Percentiles rank a stretch among this genome's conserved stretches.
Conservation (phyloP, 2,113 vertebrate genomes). For the Cheirogaleus medius region DNA sequence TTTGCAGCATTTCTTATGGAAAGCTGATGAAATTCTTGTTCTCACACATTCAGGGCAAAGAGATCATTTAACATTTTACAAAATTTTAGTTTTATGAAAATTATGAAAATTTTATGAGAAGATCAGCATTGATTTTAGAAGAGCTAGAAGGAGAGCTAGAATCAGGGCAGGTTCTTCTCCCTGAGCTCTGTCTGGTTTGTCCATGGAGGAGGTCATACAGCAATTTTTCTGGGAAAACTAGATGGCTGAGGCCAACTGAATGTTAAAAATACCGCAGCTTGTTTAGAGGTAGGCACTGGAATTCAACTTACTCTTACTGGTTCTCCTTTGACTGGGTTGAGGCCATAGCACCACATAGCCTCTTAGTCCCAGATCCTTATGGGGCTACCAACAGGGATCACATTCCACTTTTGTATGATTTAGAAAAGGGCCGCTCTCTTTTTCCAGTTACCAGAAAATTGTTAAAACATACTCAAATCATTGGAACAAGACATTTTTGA, state of each 20-base stretch:
- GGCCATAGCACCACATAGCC: background rate
- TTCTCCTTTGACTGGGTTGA: background rate
- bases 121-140: background rate
- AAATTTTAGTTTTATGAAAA: background rate
- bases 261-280: background rate
- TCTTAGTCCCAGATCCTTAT: background rate
- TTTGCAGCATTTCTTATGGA: background rate
- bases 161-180: background rate
- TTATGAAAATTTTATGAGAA: background rate
- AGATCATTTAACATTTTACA: background rate
- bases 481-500: background rate
- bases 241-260: background rate
- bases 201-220: background rate
- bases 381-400: background rate
- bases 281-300: background rate
- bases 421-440: background rate
- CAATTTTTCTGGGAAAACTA: background rate
- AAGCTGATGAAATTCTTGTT: conserved; percentile 31
- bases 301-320: background rate
- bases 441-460: background rate
- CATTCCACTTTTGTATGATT: background rate
- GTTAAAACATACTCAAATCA: background rate
- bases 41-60: background rate
- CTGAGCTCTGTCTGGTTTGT: background rate
- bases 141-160: background rate